A percentile compares a stretch with the other conserved stretches of the same genome.
phyloP scores from a whole-genome alignment of 2,113 vertebrate genomes.

The Baryphthengus martii region DNA sequence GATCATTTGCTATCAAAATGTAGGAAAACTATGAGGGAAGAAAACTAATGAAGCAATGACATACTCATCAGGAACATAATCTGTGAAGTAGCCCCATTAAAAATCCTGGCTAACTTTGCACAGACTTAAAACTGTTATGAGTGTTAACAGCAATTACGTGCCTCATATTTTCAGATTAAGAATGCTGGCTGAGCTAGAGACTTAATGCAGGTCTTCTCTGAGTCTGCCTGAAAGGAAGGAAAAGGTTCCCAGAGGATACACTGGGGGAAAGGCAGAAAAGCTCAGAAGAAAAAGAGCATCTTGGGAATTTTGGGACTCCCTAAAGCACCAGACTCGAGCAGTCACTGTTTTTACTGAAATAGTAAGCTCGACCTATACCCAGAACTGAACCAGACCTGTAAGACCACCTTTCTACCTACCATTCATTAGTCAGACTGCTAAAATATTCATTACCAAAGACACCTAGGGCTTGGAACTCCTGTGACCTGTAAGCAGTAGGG shows the following conservation, averaged over 20 bases:
- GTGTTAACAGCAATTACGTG: background rate
- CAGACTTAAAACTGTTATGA: background rate
- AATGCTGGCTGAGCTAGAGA: background rate
- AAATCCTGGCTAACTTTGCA: background rate
- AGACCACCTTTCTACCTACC: background rate
- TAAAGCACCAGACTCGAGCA: background rate
- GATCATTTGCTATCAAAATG: constrained; percentile 18
- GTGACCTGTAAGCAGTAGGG: background rate
- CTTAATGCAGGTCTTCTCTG: background rate
- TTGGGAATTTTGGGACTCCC: background rate
- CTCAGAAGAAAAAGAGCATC: background rate
- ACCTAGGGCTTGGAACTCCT: background rate
- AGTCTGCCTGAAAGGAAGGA: background rate
- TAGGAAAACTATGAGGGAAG: background rate
- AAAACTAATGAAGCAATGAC: constrained; percentile 41
- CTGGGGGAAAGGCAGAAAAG: background rate
- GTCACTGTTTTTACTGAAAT: background rate
- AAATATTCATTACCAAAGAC: background rate
- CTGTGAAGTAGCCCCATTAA: background rate
- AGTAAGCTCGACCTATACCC: background rate
- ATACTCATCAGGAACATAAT: constrained; percentile 7
- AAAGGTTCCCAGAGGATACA: background rate
- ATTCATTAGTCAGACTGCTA: background rate
- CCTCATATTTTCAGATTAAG: background rate
- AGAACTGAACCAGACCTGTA: background rate